Conservation (phyloP, 2,113 vertebrate species). For the Notarius quadriscutis region DNA sequence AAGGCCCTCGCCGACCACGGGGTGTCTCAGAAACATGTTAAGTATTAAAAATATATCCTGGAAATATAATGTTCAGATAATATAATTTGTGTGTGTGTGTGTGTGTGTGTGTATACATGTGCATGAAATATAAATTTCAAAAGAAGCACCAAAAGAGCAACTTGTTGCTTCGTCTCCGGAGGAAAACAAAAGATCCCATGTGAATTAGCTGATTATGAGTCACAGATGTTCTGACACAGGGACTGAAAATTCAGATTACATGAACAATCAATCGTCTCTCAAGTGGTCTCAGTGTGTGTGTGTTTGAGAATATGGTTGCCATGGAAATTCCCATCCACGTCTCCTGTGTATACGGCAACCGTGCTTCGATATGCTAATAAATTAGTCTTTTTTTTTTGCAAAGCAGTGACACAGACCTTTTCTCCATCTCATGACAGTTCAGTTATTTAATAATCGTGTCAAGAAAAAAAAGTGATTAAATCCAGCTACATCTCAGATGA, state of each 20-base stretch:
- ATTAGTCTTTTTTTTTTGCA: background rate
- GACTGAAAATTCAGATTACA: too few relatives aligned
- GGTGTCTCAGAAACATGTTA: background rate
- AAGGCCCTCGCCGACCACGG: too few relatives aligned
- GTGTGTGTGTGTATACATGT: too few relatives aligned
- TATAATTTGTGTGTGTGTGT: too few relatives aligned
- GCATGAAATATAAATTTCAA: background rate
- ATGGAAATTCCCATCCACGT: conserved; percentile 8
- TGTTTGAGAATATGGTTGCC: background rate
- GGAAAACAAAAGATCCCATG: background rate
- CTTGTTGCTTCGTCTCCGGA: background rate
- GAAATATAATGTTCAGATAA: background rate
- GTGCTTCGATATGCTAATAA: background rate
- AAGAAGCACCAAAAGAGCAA: background rate
- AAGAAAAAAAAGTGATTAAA: background rate
- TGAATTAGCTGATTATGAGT: background rate
- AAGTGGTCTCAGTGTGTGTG: background rate
- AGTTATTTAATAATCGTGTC: background rate
- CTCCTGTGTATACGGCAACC: background rate
- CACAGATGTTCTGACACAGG: background rate
- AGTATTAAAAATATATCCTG: background rate
- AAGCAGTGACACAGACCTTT: background rate
- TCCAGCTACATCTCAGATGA: background rate
- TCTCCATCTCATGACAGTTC: background rate
- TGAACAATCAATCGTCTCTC: background rate